phyloP scores from a whole-genome alignment of 2,797 vertebrate species.

The Prionace glauca region DNA sequence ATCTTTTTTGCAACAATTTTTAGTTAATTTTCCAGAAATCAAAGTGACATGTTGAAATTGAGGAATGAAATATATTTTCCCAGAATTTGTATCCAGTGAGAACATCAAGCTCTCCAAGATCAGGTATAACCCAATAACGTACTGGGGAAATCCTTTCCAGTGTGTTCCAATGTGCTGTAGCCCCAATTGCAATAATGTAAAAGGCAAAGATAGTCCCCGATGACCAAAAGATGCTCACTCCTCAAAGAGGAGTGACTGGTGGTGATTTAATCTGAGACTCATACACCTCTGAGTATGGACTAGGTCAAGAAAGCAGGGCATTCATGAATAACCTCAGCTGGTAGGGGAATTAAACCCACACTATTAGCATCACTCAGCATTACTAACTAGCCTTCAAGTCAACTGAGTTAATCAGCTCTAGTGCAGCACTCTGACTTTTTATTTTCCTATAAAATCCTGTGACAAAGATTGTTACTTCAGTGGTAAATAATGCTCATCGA shows the following conservation, averaged over 20 bases:
- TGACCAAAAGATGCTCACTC: too few species aligned
- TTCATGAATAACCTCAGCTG: too few species aligned
- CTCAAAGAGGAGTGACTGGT: too few species aligned
- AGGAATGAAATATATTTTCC: neutral
- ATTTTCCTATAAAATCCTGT: neutral
- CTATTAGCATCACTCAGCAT: too few species aligned
- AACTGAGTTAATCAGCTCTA: too few species aligned
- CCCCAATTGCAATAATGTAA: neutral
- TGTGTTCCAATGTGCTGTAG: neutral
- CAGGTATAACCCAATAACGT: neutral
- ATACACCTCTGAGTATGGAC: too few species aligned
- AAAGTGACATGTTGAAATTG: neutral
- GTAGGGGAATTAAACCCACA: too few species aligned
- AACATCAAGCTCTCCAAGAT: neutral
- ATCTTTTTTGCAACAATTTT: neutral
- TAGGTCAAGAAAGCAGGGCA: too few species aligned
- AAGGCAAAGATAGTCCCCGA: too few species aligned
- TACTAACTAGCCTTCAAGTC: too few species aligned
- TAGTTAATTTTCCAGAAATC: neutral
- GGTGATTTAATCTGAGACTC: too few species aligned
- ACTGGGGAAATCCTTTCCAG: neutral
- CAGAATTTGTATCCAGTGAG: neutral
- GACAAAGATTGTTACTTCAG: neutral
- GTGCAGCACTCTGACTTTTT: neutral
- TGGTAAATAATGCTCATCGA: neutral